Conservation (phyloP, 1,140 invertebrate genomes). For the Achatina immaculata region DNA sequence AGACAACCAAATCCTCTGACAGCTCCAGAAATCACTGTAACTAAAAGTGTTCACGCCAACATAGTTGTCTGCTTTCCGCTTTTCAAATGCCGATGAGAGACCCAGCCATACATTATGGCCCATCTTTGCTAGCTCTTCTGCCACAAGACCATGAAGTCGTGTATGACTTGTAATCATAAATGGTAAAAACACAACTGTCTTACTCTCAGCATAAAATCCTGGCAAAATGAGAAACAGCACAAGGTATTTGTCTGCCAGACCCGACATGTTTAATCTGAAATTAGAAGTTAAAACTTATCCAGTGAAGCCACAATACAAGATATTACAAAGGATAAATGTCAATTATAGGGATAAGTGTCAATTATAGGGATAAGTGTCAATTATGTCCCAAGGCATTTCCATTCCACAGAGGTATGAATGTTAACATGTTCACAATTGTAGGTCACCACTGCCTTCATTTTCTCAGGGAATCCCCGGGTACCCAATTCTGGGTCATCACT, state of each 20-base stretch:
- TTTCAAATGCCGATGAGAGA: conserved; percentile 38
- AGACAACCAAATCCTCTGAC: background rate
- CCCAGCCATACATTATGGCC: background rate
- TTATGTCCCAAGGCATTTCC: too few relatives aligned
- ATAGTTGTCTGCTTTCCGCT: conserved; percentile 41
- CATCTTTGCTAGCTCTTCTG: background rate
- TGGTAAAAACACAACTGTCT: conserved; percentile 49
- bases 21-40: conserved; percentile 29
- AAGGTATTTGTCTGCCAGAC: background rate
- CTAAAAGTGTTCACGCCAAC: conserved; percentile 33
- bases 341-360: too few relatives aligned
- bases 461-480: too few relatives aligned
- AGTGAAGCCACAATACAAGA: too few relatives aligned
- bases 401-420: too few relatives aligned
- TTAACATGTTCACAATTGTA: too few relatives aligned
- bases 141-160: conserved; percentile 53
- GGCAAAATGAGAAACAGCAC: background rate
- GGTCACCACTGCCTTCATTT: too few relatives aligned
- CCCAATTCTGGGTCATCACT: too few relatives aligned
- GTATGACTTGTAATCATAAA: conserved; percentile 56
- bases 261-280: too few relatives aligned
- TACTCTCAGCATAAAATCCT: background rate
- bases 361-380: too few relatives aligned
- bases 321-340: too few relatives aligned
- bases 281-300: too few relatives aligned